phyloP scores from a whole-genome alignment of 2,888 invertebrate genomes.

The Caenorhabditis sp. region DNA sequence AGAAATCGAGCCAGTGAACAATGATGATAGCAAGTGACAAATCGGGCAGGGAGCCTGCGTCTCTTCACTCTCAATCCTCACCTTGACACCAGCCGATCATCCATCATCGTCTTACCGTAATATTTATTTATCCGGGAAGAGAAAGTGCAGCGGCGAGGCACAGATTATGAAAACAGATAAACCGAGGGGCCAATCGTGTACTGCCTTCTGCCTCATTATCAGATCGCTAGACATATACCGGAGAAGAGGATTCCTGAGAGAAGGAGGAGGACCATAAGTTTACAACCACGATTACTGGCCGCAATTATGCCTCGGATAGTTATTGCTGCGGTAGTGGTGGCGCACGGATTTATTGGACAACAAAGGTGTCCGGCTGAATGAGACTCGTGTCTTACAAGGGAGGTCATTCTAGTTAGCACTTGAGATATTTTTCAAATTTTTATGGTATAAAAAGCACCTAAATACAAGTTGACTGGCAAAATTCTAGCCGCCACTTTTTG shows the following conservation, averaged over 20 bases:
- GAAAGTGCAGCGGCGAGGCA: conserved; percentile 24
- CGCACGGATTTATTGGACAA: conserved; percentile 42
- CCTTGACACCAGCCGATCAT: conserved; percentile 54
- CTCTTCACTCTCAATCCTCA: conserved; percentile 24
- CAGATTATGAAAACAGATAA: conserved; percentile 62
- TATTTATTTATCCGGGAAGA: conserved; percentile 58
- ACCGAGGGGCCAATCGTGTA: conserved; percentile 31
- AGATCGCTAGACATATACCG: conserved; percentile 32
- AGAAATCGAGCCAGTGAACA: conserved; percentile 27
- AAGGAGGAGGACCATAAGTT: conserved; percentile 48
- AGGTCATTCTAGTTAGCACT: no score
- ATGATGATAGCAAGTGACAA: conserved; percentile 44
- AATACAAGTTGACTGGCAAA: no score
- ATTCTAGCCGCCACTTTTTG: no score
- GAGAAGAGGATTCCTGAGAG: no score
- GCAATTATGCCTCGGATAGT: conserved; percentile 48
- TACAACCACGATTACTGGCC: conserved; percentile 48
- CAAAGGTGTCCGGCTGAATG: conserved; percentile 40
- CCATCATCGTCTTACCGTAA: conserved; percentile 55
- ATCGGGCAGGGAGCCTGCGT: conserved; percentile 35
- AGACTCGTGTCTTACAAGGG: conserved; percentile 20
- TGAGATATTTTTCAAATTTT: no score
- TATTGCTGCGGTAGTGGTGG: conserved; percentile 44
- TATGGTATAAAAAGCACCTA: no score
- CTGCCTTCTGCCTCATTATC: conserved; percentile 49